Base-by-base conservation (phyloP, 1,140 invertebrate species). In the Varroa destructor region DNA sequence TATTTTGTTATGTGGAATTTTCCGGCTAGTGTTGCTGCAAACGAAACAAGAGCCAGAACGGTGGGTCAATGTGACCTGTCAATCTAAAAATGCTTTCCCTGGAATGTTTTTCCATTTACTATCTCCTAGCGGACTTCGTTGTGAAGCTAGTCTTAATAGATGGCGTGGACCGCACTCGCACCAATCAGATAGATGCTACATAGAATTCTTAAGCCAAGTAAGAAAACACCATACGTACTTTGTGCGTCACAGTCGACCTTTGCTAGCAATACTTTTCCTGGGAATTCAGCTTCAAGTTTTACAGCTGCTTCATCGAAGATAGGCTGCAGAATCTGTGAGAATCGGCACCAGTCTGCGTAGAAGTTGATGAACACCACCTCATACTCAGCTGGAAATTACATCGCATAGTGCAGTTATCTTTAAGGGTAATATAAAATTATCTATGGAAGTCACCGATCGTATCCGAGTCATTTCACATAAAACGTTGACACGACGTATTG, bases 301-400 rank as follows among this genome's bases (percentile, higher is more conserved):
- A 36, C 37, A 12, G 61, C 61, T 8, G 61, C 61, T 46, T 67
- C 61, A 40, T 67, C 61, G 61, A 67, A 67, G 36, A 67, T 67
- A 2, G 61, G 61, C 37, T 67, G 61, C 8, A 67, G 37, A 56
- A 64, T 43, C 58, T 67, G 46, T 46, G 70, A 71, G 81, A 90
- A 91, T 76, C 86, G 85, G 82, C 90, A 96, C 93, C 93, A 98
- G 79, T 97, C 93, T 10, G 94, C 95, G 83, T 97, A 97, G 82
- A 98, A 98, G 82, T 98, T 97, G 74, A 98, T 89, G 81, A 98
- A 91, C 71, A 97, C 93, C 80, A 98, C 82, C 84, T 98, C 93
- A 85, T 92, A 91, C 71, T 87, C 86, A 73, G 88, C 93, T 96
- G 84, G 2, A 67, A 67, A 40, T 14, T 12, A 67, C 61, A 51